Conservation (phyloP, 1,140 invertebrate genomes). For the Temnothorax curvispinosus region DNA sequence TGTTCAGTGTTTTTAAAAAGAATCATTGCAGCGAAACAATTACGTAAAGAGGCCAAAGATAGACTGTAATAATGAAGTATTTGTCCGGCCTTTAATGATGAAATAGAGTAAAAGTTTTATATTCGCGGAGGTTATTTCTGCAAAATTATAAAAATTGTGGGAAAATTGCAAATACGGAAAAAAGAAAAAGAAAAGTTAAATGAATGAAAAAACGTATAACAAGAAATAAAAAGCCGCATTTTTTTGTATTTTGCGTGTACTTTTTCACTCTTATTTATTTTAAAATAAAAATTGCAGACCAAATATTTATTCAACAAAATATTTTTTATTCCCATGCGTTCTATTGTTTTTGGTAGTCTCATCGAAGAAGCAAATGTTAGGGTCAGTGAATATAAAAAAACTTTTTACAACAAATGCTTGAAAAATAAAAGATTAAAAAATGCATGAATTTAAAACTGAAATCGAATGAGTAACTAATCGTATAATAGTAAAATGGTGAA, state of each 20-base stretch:
- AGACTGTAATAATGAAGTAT: not conserved
- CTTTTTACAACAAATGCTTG: no score
- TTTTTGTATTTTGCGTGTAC: not conserved
- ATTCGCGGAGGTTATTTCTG: not conserved
- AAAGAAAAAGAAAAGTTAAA: not conserved
- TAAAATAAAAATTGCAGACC: not conserved
- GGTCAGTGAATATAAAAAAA: no score
- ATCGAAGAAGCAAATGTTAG: not conserved
- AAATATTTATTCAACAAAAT: not conserved
- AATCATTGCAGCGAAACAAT: not conserved
- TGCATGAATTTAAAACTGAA: not conserved
- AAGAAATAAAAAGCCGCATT: not conserved
- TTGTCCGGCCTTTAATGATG: not conserved
- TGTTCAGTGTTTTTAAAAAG: not conserved
- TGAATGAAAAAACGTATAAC: not conserved
- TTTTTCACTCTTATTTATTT: not conserved
- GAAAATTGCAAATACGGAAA: not conserved
- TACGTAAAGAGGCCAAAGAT: not conserved
- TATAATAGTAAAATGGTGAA: not conserved
- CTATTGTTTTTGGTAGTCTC: not conserved
- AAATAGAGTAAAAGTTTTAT: not conserved
- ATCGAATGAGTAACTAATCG: not conserved
- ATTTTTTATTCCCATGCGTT: not conserved
- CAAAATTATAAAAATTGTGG: not conserved
- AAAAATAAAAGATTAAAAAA: not conserved